Percentiles rank a stretch among this genome's conserved stretches.
These are phyloP conservation scores for Dimorphilus gyrociliatus DNA, from an alignment of 2,888 invertebrate species.

Conservation along the genomic window DNA sequence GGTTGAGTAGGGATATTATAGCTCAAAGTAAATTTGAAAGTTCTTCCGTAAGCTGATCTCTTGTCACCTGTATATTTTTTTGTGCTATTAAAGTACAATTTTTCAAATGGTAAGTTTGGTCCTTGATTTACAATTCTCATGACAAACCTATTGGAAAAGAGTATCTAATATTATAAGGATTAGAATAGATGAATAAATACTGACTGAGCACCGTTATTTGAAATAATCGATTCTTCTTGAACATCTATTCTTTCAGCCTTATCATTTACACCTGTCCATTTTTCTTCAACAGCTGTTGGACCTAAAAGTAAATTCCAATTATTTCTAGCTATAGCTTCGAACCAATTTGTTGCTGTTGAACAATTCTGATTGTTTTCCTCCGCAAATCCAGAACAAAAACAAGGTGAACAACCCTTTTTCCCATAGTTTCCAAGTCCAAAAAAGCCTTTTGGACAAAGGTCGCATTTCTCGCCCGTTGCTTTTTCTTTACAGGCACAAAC, in stretches of 20 bases:
- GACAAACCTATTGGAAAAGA: conserved; percentile 9
- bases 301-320: conserved; percentile 10
- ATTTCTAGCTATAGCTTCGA: conserved; percentile 6
- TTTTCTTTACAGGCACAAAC: conserved; percentile 13
- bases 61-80: conserved; percentile 14
- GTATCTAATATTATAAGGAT: not conserved
- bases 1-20: conserved; percentile 3
- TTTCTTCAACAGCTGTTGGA: conserved; percentile 7
- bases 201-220: conserved; percentile 4
- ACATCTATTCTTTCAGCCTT: conserved; percentile 7
- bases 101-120: conserved; percentile 2
- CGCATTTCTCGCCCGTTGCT: conserved; percentile 12
- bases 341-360: conserved; percentile 14
- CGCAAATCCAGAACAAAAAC: conserved; percentile 17
- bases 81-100: conserved; percentile 12
- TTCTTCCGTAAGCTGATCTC: conserved; percentile 13
- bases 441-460: conserved; percentile 13
- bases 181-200: conserved; percentile 2
- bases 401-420: conserved; percentile 14
- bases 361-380: conserved; percentile 13
- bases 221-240: conserved; percentile 5
- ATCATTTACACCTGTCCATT: conserved; percentile 10
- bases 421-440: conserved; percentile 16
- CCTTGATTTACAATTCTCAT: conserved; percentile 11
- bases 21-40: conserved; percentile 9